These are phyloP conservation scores for Stegastes partitus DNA, from an alignment of 2,113 vertebrate species.

Conservation along the genomic window DNA sequence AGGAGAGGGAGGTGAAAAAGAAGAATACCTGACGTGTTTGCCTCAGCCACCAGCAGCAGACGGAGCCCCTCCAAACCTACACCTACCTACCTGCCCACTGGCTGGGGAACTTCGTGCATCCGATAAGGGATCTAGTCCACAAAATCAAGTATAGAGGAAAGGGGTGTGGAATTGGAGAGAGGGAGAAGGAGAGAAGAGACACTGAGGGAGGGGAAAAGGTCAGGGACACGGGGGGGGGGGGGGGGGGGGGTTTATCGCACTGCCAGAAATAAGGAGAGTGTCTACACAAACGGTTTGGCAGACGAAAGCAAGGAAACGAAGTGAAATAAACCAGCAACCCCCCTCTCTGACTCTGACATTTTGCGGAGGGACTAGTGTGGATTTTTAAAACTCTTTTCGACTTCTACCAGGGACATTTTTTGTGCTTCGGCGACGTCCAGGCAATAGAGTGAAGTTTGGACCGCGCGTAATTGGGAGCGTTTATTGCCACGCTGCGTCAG, in stretches of 20 bases:
- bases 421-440: constrained; percentile 23
- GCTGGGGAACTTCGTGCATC: constrained; percentile 77
- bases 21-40: constrained; percentile 72
- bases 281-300: constrained; percentile 71
- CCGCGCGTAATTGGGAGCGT: constrained; percentile 78
- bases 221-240: constrained; percentile 69
- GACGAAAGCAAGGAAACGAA: constrained; percentile 65
- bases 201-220: constrained; percentile 78
- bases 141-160: constrained; percentile 73
- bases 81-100: constrained; percentile 59
- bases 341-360: background rate
- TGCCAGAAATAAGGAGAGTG: constrained; percentile 76
- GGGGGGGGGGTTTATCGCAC: constrained; percentile 66
- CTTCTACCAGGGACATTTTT: background rate
- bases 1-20: constrained; percentile 37
- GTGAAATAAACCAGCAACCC: constrained; percentile 60
- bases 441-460: constrained; percentile 49
- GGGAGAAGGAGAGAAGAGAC: constrained; percentile 72
- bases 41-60: constrained; percentile 78
- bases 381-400: constrained; percentile 39
- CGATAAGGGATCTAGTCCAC: constrained; percentile 80
- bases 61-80: constrained; percentile 66
- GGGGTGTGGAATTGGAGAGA: constrained; percentile 74
- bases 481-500: constrained; percentile 68
- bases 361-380: constrained; percentile 44